These are phyloP conservation scores for Leucoraja ocellata DNA, from an alignment of 2,797 vertebrate genomes.

Conservation along the genomic window DNA sequence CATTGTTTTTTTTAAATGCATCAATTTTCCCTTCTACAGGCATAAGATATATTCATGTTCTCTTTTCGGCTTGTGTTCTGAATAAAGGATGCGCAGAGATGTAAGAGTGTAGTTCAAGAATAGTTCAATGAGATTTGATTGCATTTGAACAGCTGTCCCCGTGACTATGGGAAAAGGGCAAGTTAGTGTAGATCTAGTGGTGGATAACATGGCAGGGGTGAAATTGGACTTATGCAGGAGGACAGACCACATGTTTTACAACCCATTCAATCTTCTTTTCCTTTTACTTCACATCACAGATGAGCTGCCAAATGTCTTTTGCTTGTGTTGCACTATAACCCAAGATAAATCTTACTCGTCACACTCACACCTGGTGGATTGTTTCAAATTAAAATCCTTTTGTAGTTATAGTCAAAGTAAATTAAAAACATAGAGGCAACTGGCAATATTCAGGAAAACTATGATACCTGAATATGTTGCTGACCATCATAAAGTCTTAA, in stretches of 20 bases:
- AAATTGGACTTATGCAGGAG: not conserved
- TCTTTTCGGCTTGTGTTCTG: not conserved
- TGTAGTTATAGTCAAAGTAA: not conserved
- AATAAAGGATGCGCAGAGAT: not conserved
- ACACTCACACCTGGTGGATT: not conserved
- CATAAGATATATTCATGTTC: too few species aligned
- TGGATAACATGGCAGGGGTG: not conserved
- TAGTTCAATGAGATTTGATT: not conserved
- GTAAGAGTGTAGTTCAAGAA: not conserved
- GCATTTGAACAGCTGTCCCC: not conserved
- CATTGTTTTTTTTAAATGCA: not conserved
- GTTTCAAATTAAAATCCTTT: not conserved
- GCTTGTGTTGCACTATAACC: not conserved
- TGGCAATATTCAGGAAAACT: not conserved
- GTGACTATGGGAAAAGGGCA: not conserved
- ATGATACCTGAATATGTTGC: not conserved
- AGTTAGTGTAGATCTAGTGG: not conserved
- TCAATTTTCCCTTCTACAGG: not conserved
- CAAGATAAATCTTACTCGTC: not conserved
- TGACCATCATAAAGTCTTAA: not conserved
- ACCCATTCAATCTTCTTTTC: too few species aligned
- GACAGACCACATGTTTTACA: not conserved
- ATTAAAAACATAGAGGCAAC: not conserved
- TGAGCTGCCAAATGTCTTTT: too few species aligned
- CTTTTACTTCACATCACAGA: not conserved